Evolutionary conservation across 2,797 vertebrate genomes (phyloP), one percentile per base, ranked within the genome.

Genomic region (Tenualosa thibaudeaui): DNA sequence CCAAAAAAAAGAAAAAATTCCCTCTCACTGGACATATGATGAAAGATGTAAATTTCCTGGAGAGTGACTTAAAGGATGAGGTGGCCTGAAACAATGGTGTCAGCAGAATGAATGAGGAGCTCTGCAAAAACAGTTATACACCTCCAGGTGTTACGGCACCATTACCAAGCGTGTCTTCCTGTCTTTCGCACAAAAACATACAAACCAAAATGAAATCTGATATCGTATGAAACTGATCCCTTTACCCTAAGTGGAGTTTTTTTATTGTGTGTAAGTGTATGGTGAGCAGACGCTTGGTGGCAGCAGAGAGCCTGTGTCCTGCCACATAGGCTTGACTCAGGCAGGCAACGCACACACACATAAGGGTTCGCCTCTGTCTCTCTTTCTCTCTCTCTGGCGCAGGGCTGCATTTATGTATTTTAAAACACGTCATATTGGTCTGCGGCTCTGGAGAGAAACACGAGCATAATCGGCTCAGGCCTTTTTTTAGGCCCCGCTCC

Each of bases 361-460:
- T 2, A 8, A 17, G 37, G 7, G 17, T 78, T 43, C 19, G 71
- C 17, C 40, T 78, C 71, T 78, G 0, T 12, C 50, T 12, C 50
- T 51, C 50, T 3, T 7, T 51, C 50, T 50, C 50, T 50, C 50
- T 50, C 9, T 78, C 40, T 78, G 71, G 71, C 71, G 37, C 17
- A 75, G 68, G 68, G 15, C 71, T 78, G 71, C 71, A 78, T 40
- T 78, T 78, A 78, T 78, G 71, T 78, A 78, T 78, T 78, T 78
- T 78, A 78, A 78, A 78, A 46, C 71, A 78, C 71, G 71, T 78
- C 71, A 78, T 78, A 78, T 78, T 78, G 71, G 71, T 78, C 71
- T 78, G 71, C 71, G 71, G 71, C 71, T 78, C 46, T 43, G 71
- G 71, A 78, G 40, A 78, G 71, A 19, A 46, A 19, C 6, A 40